A percentile compares a stretch with the other conserved stretches of the same genome.
Evolutionary conservation across 2,797 vertebrate species (phyloP).

Genomic region (Calcarius lapponicus): DNA sequence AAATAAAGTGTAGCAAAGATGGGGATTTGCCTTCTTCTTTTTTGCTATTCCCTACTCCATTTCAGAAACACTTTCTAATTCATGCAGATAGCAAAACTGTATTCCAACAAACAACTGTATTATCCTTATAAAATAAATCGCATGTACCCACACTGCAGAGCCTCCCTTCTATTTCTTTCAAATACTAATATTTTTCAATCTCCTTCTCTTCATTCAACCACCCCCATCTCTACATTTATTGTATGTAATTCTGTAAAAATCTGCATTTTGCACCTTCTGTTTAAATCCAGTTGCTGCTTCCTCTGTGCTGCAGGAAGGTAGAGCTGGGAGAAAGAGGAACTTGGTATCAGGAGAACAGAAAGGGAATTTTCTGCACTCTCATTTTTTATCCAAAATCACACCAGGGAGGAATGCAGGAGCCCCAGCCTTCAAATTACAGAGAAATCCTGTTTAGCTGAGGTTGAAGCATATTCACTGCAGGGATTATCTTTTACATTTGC

Average conservation of each 20-base stretch:
- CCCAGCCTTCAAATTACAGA: neutral
- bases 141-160: neutral
- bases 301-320: neutral
- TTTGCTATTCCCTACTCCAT: neutral
- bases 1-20: neutral
- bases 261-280: neutral
- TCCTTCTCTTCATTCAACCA: neutral
- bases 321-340: neutral
- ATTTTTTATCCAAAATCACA: neutral
- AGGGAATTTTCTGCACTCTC: neutral
- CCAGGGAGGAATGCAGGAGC: neutral
- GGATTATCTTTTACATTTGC: neutral
- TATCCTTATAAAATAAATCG: constrained; percentile 3
- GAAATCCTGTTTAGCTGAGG: neutral
- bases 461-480: neutral
- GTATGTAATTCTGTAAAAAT: neutral
- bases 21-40: neutral
- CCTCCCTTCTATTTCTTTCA: neutral
- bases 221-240: neutral
- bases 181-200: neutral
- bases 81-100: neutral
- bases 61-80: neutral
- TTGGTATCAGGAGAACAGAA: neutral
- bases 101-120: constrained; percentile 24
- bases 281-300: neutral